phyloP scores from a whole-genome alignment of 1,140 invertebrate species.

The Macrobrachium nipponense region DNA sequence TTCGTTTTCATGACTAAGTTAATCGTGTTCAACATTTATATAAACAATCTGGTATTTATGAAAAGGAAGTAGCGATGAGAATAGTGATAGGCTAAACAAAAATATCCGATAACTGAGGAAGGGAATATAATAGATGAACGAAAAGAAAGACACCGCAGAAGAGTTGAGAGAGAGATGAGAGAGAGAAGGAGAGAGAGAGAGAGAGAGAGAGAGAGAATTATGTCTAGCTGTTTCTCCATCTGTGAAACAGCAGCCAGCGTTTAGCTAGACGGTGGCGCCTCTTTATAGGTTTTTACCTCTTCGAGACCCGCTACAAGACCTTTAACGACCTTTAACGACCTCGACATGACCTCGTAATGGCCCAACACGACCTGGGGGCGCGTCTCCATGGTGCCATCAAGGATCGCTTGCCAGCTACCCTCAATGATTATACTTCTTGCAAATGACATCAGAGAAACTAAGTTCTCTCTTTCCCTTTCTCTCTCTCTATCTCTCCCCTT shows the following conservation, averaged over 20 bases:
- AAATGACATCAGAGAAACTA: background rate
- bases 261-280: conserved; percentile 14
- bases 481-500: conserved; percentile 15
- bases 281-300: conserved; percentile 42
- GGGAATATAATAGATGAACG: no score
- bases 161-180: background rate
- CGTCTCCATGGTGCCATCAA: conserved; percentile 27
- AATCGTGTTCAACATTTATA: no score
- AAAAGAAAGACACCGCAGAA: no score
- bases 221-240: background rate
- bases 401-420: background rate
- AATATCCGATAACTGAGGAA: no score
- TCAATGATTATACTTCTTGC: conserved; percentile 26
- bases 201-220: background rate
- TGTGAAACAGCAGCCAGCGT: conserved; percentile 14
- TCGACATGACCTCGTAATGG: conserved; percentile 39
- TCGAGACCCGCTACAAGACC: conserved; percentile 28
- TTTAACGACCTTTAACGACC: conserved; percentile 9
- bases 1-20: no score
- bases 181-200: conserved; percentile 11
- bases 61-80: no score
- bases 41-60: no score
- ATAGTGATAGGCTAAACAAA: no score
- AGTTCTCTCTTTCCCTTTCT: background rate
- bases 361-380: conserved; percentile 19